phyloP scores from a whole-genome alignment of 2,888 invertebrate genomes.

The Mycalesis mineus region DNA sequence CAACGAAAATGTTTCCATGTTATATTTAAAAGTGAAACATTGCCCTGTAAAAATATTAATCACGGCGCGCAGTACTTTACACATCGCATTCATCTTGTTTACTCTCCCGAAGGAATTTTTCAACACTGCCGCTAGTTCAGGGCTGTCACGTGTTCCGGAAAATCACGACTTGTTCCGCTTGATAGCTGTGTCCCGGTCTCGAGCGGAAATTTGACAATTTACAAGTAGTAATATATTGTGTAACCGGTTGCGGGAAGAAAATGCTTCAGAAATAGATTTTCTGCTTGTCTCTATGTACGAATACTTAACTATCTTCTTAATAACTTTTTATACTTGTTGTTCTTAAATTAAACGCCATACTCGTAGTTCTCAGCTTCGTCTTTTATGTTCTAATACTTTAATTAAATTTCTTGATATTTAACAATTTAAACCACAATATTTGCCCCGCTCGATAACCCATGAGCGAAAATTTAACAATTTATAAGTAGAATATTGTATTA shows the following conservation, averaged over 20 bases:
- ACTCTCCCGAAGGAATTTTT: slow-evolving; percentile 9
- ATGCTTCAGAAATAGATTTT: background rate
- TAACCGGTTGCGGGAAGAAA: background rate
- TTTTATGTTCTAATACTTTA: too few species aligned
- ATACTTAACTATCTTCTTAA: too few species aligned
- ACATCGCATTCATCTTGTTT: slow-evolving; percentile 16
- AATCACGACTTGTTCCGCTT: background rate
- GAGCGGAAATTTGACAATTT: background rate
- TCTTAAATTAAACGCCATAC: too few species aligned
- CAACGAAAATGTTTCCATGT: background rate
- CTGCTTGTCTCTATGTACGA: too few species aligned
- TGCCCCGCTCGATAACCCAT: background rate
- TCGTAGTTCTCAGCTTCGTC: too few species aligned
- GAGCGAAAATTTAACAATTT: background rate
- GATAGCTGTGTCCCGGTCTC: background rate
- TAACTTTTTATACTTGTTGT: too few species aligned
- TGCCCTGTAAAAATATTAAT: slow-evolving; percentile 3
- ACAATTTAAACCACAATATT: too few species aligned
- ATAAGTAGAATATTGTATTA: background rate
- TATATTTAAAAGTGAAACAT: background rate
- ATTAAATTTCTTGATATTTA: too few species aligned
- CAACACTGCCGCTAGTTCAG: background rate
- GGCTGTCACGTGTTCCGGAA: background rate
- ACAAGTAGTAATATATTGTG: background rate
- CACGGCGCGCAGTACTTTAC: slow-evolving; percentile 3